Evolutionary conservation across 2,113 vertebrate species (phyloP).

Genomic region (Sander vitreus): DNA sequence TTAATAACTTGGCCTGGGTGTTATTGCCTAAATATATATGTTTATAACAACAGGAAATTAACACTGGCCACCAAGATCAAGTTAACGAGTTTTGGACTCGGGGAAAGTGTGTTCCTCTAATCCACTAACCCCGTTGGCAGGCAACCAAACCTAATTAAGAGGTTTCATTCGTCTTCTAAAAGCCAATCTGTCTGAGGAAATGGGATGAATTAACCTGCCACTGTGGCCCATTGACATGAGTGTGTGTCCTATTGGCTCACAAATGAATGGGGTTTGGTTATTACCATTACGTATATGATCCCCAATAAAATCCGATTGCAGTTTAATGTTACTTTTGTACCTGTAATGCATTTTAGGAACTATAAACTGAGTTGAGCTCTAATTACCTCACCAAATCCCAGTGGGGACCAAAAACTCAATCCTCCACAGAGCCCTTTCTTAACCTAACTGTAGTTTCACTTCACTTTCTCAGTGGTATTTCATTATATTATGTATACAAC

Average conservation of each 20-base stretch:
- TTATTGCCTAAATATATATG: background rate
- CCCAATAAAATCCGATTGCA: background rate
- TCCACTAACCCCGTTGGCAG: slow-evolving; percentile 9
- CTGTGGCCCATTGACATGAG: background rate
- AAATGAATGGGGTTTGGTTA: background rate
- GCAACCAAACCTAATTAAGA: slow-evolving; percentile 11
- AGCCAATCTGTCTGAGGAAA: slow-evolving; percentile 25
- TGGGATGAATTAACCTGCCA: slow-evolving; percentile 5
- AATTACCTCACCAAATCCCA: background rate
- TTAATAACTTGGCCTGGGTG: background rate
- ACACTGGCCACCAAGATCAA: background rate
- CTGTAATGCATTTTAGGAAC: background rate
- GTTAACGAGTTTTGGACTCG: background rate
- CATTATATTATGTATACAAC: background rate
- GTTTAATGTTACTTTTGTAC: background rate
- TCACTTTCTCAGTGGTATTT: background rate
- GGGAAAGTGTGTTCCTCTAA: background rate
- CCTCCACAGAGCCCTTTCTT: background rate
- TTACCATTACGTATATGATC: slow-evolving; percentile 7
- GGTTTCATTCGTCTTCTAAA: slow-evolving; percentile 14
- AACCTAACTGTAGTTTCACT: background rate
- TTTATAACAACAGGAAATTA: slow-evolving; percentile 27
- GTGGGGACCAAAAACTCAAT: background rate
- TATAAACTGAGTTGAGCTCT: background rate
- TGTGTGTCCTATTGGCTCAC: background rate